Conservation (phyloP, 2,113 vertebrate genomes). For the Pholis gunnellus region DNA sequence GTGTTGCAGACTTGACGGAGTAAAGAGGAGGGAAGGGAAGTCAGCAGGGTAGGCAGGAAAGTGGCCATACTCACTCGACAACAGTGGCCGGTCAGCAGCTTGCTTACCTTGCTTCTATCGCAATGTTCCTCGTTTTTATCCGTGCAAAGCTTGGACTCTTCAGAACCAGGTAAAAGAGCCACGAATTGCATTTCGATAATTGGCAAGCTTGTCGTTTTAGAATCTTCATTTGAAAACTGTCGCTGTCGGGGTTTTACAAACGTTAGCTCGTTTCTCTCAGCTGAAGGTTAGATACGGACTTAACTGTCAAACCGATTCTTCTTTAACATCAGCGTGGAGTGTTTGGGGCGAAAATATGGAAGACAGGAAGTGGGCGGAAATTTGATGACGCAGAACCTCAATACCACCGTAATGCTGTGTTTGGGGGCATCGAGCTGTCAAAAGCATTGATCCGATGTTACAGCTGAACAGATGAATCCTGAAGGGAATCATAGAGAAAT, state of each 20-base stretch:
- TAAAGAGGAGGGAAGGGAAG: conserved; percentile 78
- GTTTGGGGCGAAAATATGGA: conserved; percentile 18
- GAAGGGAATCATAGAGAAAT: not conserved
- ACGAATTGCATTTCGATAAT: not conserved
- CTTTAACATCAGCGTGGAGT: not conserved
- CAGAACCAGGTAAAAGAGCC: conserved; percentile 70
- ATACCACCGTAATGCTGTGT: not conserved
- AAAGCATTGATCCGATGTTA: not conserved
- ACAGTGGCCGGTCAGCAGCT: conserved; percentile 65
- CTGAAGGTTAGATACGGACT: not conserved
- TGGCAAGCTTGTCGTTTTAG: conserved; percentile 1
- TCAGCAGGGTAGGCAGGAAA: conserved; percentile 82
- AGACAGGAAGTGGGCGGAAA: conserved; percentile 22
- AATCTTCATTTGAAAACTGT: not conserved
- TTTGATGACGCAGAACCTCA: conserved; percentile 10
- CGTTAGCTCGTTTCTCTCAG: not conserved
- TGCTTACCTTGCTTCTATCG: conserved; percentile 37
- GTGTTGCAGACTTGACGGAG: conserved; percentile 85
- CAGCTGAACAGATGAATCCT: not conserved
- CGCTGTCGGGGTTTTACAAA: not conserved
- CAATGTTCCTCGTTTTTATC: conserved; percentile 30
- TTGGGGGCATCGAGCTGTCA: not conserved
- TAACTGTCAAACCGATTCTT: not conserved
- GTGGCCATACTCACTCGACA: conserved; percentile 73
- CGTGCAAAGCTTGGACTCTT: conserved; percentile 59